phyloP scores from a whole-genome alignment of 2,888 invertebrate species.

The Reticulitermes lucifugus region DNA sequence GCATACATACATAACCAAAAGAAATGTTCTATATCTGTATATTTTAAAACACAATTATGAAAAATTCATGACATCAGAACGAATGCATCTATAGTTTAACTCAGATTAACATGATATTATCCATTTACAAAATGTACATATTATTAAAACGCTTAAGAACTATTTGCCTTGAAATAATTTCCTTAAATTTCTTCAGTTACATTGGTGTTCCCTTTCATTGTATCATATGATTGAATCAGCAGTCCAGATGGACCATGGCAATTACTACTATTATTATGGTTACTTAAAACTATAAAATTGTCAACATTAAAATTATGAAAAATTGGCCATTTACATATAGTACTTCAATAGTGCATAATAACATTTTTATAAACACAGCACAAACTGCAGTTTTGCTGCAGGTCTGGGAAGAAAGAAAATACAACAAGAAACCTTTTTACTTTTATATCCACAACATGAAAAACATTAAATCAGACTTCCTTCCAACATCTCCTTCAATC shows the following conservation, averaged over 20 bases:
- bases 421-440: not conserved
- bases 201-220: constrained; percentile 47
- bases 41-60: not conserved
- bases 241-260: not conserved
- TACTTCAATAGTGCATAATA: not conserved
- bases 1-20: not conserved
- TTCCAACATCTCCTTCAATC: constrained; percentile 33
- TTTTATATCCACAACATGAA: constrained; percentile 32
- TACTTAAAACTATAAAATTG: constrained; percentile 41
- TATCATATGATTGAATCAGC: not conserved
- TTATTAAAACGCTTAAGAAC: not conserved
- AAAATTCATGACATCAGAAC: not conserved
- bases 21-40: not conserved
- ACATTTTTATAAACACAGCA: not conserved
- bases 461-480: constrained; percentile 32
- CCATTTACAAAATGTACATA: constrained; percentile 1
- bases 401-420: constrained; percentile 5
- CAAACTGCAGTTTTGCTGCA: not conserved
- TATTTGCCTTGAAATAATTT: not conserved
- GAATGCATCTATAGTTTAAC: not conserved
- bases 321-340: not conserved
- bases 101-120: not conserved
- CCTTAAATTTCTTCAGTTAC: not conserved
- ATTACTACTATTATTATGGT: not conserved
- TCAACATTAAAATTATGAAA: constrained; percentile 34